Evolutionary conservation across 1,140 invertebrate genomes (phyloP), one percentile per base, ranked within the genome.

Genomic region (Megalonaias nervosa): DNA sequence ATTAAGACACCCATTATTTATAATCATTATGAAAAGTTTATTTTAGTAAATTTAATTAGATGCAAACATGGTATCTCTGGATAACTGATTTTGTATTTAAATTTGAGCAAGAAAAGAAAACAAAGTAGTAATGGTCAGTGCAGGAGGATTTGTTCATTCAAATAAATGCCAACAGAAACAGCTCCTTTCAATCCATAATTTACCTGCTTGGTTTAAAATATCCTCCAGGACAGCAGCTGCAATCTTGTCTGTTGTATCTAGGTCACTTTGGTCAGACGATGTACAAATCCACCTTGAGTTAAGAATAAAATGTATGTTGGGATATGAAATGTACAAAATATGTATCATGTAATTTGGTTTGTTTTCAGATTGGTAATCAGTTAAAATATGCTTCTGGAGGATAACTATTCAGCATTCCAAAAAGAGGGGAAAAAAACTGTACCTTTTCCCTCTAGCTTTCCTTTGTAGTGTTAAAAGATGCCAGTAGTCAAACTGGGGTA

Each of bases 201-300:
- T 80, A 92, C 92, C 89, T 79, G 83, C 86, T 77, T 82, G 72
- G 26, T 84, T 81, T 9, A 92, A 74, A 23, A 94, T 89, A 59
- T 92, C 86, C 81, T 93, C 88, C 64, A 94, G 82, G 16, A 93
- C 90, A 64, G 90, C 78, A 26, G 85, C 83, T 15, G 94, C 93
- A 58, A 94, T 93, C 76, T 91, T 83, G 86, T 94, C 94, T 4
- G 93, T 94, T n/a, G 82, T 87, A 73, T 90, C 85, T 13, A 94
- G 87, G 86, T 95, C 94, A 56, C 84, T 74, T 5, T 88, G 81
- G 13, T 91, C 80, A 58, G 92, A 91, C 9, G 94, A 94, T 12
- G 93, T 93, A 85, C 94, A 94, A 15, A 94, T 92, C 94, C 94
- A 94, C 58, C 94, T 93, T 75, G 31, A 84, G 61, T 48, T 59